phyloP scores from a whole-genome alignment of 2,888 invertebrate species.

The Synanthedon andrenaeformis region DNA sequence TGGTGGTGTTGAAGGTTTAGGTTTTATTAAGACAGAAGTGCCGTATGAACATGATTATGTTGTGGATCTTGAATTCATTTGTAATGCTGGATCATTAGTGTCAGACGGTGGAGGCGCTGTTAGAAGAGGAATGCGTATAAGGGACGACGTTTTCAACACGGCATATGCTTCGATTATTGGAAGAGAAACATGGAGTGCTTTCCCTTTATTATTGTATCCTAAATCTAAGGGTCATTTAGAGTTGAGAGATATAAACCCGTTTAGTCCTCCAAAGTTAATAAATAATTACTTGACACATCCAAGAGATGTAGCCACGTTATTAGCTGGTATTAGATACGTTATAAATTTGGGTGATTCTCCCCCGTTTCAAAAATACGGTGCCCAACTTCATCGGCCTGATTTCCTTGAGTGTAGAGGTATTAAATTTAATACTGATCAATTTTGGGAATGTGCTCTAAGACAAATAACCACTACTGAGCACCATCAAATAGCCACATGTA shows the following conservation, averaged over 20 bases:
- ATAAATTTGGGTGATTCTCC: slow-evolving; percentile 55
- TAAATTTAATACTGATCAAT: slow-evolving; percentile 59
- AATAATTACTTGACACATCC: slow-evolving; percentile 77
- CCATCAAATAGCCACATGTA: slow-evolving; percentile 70
- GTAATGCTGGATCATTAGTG: slow-evolving; percentile 60
- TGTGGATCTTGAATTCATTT: slow-evolving; percentile 69
- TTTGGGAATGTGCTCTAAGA: slow-evolving; percentile 70
- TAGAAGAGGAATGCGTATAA: slow-evolving; percentile 48
- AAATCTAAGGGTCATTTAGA: slow-evolving; percentile 72
- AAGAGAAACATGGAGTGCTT: slow-evolving; percentile 60
- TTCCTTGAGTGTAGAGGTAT: slow-evolving; percentile 51
- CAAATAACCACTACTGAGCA: slow-evolving; percentile 57
- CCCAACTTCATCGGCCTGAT: slow-evolving; percentile 42
- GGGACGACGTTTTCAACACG: slow-evolving; percentile 49
- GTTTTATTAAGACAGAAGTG: slow-evolving; percentile 58
- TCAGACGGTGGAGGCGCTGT: slow-evolving; percentile 52
- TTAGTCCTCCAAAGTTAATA: slow-evolving; percentile 75
- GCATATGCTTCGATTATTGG: slow-evolving; percentile 53
- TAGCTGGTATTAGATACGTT: slow-evolving; percentile 64
- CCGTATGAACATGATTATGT: slow-evolving; percentile 51
- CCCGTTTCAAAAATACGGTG: slow-evolving; percentile 56
- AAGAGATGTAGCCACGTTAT: slow-evolving; percentile 54
- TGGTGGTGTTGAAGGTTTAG: slow-evolving; percentile 69
- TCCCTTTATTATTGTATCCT: slow-evolving; percentile 74
- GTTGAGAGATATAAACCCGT: slow-evolving; percentile 74